Evolutionary conservation across 2,113 vertebrate species (phyloP), one percentile per base, ranked within the genome.

Genomic region (Hypomesus transpacificus): DNA sequence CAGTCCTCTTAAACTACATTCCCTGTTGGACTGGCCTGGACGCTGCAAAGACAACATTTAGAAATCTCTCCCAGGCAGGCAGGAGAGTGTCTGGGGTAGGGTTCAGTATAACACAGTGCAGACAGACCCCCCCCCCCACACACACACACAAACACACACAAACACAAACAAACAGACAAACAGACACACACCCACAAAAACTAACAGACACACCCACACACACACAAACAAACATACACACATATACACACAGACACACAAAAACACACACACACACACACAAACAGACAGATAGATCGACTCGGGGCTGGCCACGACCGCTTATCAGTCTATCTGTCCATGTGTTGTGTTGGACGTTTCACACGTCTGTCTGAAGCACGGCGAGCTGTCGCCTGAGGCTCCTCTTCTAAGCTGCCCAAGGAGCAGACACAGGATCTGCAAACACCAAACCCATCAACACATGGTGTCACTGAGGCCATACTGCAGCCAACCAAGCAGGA

Each of bases 321-420:
- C 39, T 46, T 46, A 46, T 46, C 39, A 46, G 39, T 46, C 9
- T 46, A 46, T 46, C 4, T 8, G 34, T 39, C 39, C 9, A 13
- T 46, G 39, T 46, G 39, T 46, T 46, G 20, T 39, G 24, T n/a
- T 13, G 62, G n/a, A 67, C 75, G 68, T 73, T 51, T 64, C 66
- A 53, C 52, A 66, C 54, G 26, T 60, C 66, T 78, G 80, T 82
- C 75, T 83, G 78, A 77, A 77, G 82, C 73, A 76, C 72, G 68
- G 70, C 59, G 75, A 82, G 39, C 39, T 46, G 39, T 13, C 8
- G 39, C 80, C 81, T 60, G 66, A 80, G 80, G 53, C 68, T 21
- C 66, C 68, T 50, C 74, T 81, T 52, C 18, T 68, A 84, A 80
- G 66, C 70, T 69, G 70, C 67, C 67, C 70, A 79, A 78, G 68